phyloP scores from a whole-genome alignment of 2,888 invertebrate genomes.

The Morinoia aosen region DNA sequence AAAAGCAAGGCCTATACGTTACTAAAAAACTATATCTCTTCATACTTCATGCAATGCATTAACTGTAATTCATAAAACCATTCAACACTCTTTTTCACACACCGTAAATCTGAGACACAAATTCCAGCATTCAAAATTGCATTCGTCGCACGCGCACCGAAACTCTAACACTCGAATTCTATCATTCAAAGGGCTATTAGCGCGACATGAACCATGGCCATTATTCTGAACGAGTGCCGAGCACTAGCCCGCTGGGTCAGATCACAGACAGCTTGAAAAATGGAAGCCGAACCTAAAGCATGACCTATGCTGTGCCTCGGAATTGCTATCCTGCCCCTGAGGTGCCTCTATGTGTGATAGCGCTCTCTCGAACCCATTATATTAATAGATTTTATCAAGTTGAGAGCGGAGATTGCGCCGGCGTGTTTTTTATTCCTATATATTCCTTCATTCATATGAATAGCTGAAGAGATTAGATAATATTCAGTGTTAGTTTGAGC shows the following conservation, averaged over 20 bases:
- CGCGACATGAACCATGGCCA: constrained; percentile 14
- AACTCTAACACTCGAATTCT: not conserved
- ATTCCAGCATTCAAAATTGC: not conserved
- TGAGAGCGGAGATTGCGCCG: not conserved
- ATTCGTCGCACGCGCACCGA: not conserved
- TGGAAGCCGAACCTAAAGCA: constrained; percentile 25
- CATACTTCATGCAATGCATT: not conserved
- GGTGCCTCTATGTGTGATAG: not conserved
- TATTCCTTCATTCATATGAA: not conserved
- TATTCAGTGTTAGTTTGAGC: no score
- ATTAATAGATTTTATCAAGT: not conserved
- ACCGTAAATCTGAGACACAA: not conserved
- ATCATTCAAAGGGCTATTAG: constrained; percentile 9
- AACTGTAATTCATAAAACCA: not conserved
- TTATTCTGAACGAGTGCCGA: not conserved
- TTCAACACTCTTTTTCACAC: not conserved
- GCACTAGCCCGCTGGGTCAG: not conserved
- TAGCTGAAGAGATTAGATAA: not conserved
- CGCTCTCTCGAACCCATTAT: not conserved
- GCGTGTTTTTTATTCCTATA: not conserved
- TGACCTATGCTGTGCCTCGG: not conserved
- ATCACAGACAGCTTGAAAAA: constrained; percentile 26
- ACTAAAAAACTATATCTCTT: no score
- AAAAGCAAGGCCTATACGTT: no score
- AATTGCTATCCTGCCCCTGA: not conserved